Percentiles rank a stretch among this genome's conserved stretches.
phyloP scores from a whole-genome alignment of 2,113 vertebrate species.

The Sceloporus tristichus region DNA sequence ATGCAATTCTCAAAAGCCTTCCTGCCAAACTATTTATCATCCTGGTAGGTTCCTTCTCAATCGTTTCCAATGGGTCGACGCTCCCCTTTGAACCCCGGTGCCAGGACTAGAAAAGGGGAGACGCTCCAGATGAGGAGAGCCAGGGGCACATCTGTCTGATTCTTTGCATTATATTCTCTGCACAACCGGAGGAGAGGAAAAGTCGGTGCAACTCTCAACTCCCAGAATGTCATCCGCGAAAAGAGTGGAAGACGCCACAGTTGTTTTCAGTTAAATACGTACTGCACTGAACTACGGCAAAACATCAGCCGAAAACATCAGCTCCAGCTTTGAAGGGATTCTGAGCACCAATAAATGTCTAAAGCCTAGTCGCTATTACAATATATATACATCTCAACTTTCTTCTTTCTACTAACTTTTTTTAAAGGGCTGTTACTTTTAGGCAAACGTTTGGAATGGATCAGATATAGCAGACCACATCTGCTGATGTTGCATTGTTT shows the following conservation, averaged over 20 bases:
- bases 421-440: slow-evolving; percentile 29
- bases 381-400: background rate
- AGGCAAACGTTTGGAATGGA: background rate
- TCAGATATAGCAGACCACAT: background rate
- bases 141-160: background rate
- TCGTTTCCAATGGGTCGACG: background rate
- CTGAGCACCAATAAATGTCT: background rate
- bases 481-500: background rate
- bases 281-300: background rate
- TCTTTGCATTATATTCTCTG: slow-evolving; percentile 5
- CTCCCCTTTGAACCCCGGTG: background rate
- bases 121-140: background rate
- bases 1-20: background rate
- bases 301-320: background rate
- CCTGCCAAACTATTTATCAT: slow-evolving; percentile 11
- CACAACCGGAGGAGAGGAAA: background rate
- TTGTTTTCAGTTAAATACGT: slow-evolving; percentile 15
- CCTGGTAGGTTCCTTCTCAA: background rate
- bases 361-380: slow-evolving; percentile 18
- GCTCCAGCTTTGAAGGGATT: background rate
- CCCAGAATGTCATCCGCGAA: background rate
- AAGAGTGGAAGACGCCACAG: background rate
- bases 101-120: background rate
- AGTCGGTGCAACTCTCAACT: background rate
- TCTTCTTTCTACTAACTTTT: background rate